Base-by-base conservation (phyloP, 2,888 invertebrate genomes). In the Mimas tiliae region DNA sequence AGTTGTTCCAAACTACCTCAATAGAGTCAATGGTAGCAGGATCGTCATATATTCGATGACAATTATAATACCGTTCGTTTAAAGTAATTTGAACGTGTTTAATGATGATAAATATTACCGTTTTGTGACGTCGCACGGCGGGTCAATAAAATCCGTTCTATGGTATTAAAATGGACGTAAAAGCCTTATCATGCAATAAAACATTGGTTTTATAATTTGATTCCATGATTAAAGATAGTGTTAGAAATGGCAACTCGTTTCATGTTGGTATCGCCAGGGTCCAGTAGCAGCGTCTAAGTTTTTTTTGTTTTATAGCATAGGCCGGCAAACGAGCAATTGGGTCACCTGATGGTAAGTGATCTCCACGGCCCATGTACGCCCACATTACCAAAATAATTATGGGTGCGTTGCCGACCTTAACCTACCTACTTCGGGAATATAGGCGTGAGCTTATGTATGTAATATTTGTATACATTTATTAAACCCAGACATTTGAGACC, bases 51-150 rank as follows among this genome's bases (percentile, higher is more conserved):
- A 42, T 58, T 38, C 55, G 16, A 42, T 58, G 42, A 58, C 38
- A 62, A 63, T 63, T 63, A 47, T 33, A 8, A 27, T 63, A 63
- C 63, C 63, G 63, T 63, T 63, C 34, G 34, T 63, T 63, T 48
- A 19, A 27, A 51, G 50, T 50, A 51, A 63, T 63, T 50, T 63
- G 33, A 51, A 34, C 50, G 34, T 50, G 58, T 42, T 58, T 58
- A 58, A 58, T 58, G 42, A 58, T 21, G 58, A 58, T 19, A 58
- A 50, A 63, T 50, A 63, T 63, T 63, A 63, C 50, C 63, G 63
- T 63, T 63, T 34, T 48, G 50, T 51, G 34, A 50, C 48, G 63
- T 50, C 9, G 63, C 9, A 33, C 16, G 8, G 48, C 48, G 48
- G 45, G 63, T 48, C 63, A 48, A 48, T 63, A 50, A 63, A 63